Conservation (phyloP, 2,888 invertebrate genomes). For the Colletes collaris region DNA sequence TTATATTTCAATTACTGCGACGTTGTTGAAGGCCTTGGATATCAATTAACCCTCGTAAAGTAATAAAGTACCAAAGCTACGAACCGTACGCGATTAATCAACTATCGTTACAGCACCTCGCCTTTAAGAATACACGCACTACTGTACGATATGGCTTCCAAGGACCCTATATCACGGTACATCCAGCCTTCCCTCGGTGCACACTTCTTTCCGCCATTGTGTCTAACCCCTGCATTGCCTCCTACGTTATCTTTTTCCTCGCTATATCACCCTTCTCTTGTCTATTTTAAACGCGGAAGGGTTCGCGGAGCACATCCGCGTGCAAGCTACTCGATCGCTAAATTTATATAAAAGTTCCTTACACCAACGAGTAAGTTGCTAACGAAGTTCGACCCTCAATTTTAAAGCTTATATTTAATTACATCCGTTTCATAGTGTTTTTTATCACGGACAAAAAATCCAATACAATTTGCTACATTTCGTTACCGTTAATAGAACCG, state of each 20-base stretch:
- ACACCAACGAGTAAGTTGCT: no score
- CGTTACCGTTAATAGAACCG: no score
- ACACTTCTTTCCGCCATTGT: constrained; percentile 21
- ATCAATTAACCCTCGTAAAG: no score
- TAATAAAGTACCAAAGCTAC: no score
- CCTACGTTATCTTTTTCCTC: constrained; percentile 30
- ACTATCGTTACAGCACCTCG: constrained; percentile 9
- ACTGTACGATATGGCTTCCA: constrained; percentile 14
- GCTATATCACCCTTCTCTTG: constrained; percentile 6
- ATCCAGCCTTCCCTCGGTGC: constrained; percentile 26
- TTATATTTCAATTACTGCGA: no score
- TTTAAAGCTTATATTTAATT: no score
- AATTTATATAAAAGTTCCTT: background rate
- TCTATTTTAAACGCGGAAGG: constrained; percentile 32
- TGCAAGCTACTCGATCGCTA: constrained; percentile 8
- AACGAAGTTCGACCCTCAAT: no score
- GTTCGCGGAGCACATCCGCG: background rate
- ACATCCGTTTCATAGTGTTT: no score
- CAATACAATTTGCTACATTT: no score
- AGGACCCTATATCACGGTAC: constrained; percentile 25
- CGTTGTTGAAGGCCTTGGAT: no score
- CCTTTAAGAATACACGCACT: constrained; percentile 12
- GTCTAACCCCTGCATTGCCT: constrained; percentile 14
- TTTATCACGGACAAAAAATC: no score
- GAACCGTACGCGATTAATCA: background rate